Evolutionary conservation across 2,888 invertebrate species (phyloP).

Genomic region (Xanthorhoe designata): DNA sequence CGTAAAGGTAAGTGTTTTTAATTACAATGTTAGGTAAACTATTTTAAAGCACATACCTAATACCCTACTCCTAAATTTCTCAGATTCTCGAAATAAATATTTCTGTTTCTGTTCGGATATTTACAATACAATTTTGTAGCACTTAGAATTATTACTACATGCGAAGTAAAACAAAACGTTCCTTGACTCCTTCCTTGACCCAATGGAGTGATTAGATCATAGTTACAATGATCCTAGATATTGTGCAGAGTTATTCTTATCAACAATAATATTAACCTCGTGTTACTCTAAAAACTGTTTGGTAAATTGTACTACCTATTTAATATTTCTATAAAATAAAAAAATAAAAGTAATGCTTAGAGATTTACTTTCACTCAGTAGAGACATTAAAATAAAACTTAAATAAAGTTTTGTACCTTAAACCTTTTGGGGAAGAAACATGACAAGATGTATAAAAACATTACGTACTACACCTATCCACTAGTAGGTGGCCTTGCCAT

Average conservation of each 20-base stretch:
- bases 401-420: neutral
- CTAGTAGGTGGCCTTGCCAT: slow-evolving; percentile 24
- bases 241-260: slow-evolving; percentile 2
- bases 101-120: neutral
- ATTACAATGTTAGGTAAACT: neutral
- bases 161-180: slow-evolving; percentile 18
- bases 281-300: neutral
- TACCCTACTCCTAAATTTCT: neutral
- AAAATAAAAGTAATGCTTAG: too few species aligned
- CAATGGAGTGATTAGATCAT: slow-evolving; percentile 10
- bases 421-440: slow-evolving; percentile 6
- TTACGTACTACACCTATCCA: slow-evolving; percentile 18
- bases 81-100: neutral
- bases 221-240: slow-evolving; percentile 1
- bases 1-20: slow-evolving; percentile 29
- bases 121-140: neutral
- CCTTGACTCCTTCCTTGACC: slow-evolving; percentile 30
- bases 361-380: neutral
- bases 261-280: neutral
- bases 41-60: neutral
- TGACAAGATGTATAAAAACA: slow-evolving; percentile 9
- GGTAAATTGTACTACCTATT: neutral
- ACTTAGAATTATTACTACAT: neutral
- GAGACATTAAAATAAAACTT: neutral
- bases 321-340: neutral